Percentiles rank a stretch among this genome's conserved stretches.
Evolutionary conservation across 2,888 invertebrate species (phyloP).

Genomic region (Esperia sulphurella): DNA sequence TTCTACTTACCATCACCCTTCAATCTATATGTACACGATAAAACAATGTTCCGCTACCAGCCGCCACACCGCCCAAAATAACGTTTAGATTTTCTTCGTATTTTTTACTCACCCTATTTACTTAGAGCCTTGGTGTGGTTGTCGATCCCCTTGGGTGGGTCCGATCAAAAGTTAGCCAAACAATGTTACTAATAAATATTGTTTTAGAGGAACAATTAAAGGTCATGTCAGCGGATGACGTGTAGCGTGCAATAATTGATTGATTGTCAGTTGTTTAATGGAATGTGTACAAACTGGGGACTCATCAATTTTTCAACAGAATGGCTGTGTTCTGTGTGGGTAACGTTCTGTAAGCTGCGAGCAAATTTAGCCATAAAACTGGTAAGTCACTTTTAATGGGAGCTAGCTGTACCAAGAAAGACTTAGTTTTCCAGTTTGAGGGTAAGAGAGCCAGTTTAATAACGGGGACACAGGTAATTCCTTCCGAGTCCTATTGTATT

Average conservation of each 20-base stretch:
- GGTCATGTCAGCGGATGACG: slow-evolving; percentile 3
- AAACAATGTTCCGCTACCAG: background rate
- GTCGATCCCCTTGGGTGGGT: slow-evolving; percentile 6
- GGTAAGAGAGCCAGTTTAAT: too few relatives aligned
- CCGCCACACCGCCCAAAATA: background rate
- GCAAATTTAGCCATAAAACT: too few relatives aligned
- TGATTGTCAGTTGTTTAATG: slow-evolving; percentile 2
- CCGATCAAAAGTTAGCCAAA: slow-evolving; percentile 10
- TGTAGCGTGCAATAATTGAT: background rate
- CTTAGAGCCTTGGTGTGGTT: slow-evolving; percentile 3
- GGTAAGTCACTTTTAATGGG: too few relatives aligned
- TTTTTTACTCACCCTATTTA: slow-evolving; percentile 4
- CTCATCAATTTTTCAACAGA: too few relatives aligned
- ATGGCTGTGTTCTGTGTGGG: too few relatives aligned
- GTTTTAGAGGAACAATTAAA: slow-evolving; percentile 9
- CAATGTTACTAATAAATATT: slow-evolving; percentile 8
- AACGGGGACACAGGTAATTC: too few relatives aligned
- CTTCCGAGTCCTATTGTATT: too few relatives aligned
- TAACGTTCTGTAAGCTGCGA: too few relatives aligned
- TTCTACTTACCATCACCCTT: too few relatives aligned
- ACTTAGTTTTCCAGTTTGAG: too few relatives aligned
- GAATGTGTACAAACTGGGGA: background rate
- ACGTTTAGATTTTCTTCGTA: slow-evolving; percentile 4
- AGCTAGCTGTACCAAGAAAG: too few relatives aligned
- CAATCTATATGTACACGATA: background rate